These are phyloP conservation scores for Vireo altiloquus DNA, from an alignment of 2,113 vertebrate genomes.

Conservation along the genomic window DNA sequence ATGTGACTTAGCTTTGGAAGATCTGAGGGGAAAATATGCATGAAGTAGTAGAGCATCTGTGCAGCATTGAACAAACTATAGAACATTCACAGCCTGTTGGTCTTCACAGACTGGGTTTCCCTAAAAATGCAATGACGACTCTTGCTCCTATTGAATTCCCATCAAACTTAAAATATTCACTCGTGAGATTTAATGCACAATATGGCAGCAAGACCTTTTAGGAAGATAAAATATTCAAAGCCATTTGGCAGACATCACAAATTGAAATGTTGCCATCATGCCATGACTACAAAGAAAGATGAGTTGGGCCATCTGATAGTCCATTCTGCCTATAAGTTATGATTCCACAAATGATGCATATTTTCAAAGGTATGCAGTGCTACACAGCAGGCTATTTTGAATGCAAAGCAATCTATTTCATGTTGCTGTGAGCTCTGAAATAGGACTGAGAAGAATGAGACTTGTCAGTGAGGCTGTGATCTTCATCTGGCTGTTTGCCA, in stretches of 20 bases:
- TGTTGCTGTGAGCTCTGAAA: constrained; percentile 7
- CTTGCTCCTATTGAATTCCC: neutral
- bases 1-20: neutral
- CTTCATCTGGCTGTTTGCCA: constrained; percentile 5
- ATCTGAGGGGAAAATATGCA: neutral
- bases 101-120: neutral
- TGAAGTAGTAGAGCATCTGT: neutral
- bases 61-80: neutral
- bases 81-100: neutral
- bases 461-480: neutral
- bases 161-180: neutral
- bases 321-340: neutral
- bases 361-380: neutral
- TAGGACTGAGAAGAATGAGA: constrained; percentile 5
- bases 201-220: neutral
- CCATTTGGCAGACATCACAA: neutral
- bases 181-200: neutral
- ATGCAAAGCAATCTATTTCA: neutral
- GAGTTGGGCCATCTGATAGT: neutral
- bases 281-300: neutral
- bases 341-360: neutral
- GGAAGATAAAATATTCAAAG: neutral
- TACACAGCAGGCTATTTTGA: neutral
- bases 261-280: neutral
- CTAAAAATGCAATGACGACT: neutral